Evolutionary conservation across 1,140 invertebrate species (phyloP).

Genomic region (Cryptotermes secundus): DNA sequence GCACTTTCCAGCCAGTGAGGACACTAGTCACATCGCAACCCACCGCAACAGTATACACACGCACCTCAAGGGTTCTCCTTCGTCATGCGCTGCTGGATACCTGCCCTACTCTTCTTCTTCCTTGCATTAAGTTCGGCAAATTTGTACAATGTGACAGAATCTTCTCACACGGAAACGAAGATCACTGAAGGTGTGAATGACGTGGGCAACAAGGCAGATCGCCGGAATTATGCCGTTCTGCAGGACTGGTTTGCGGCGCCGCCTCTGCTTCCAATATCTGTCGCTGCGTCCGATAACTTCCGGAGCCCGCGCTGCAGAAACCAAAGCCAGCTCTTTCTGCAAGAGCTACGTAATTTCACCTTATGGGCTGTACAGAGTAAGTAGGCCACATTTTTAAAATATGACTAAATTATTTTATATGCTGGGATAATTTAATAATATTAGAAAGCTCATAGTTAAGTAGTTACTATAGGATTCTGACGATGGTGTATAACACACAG

Average conservation of each 20-base stretch:
- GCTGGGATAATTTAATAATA: too few species aligned
- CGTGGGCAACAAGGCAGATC: background rate
- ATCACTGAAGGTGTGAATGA: background rate
- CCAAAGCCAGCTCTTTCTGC: constrained; percentile 40
- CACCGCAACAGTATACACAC: background rate
- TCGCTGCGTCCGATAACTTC: constrained; percentile 37
- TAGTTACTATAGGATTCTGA: too few species aligned
- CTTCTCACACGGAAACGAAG: background rate
- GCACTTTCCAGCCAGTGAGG: too few species aligned
- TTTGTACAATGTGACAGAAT: background rate
- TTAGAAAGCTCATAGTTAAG: too few species aligned
- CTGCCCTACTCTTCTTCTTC: background rate
- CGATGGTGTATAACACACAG: too few species aligned
- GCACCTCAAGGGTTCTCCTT: background rate
- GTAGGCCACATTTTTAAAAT: constrained; percentile 23
- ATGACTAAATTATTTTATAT: too few species aligned
- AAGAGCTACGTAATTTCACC: constrained; percentile 41
- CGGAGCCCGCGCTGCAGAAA: constrained; percentile 41
- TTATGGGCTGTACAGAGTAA: constrained; percentile 45
- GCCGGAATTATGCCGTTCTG: background rate
- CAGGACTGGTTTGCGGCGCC: background rate
- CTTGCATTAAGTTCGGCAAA: background rate
- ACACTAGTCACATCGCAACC: background rate
- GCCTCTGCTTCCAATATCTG: background rate
- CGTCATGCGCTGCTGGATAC: background rate